Base-by-base conservation (phyloP, 2,113 vertebrate species). In the Tachuris rubrigastra region DNA sequence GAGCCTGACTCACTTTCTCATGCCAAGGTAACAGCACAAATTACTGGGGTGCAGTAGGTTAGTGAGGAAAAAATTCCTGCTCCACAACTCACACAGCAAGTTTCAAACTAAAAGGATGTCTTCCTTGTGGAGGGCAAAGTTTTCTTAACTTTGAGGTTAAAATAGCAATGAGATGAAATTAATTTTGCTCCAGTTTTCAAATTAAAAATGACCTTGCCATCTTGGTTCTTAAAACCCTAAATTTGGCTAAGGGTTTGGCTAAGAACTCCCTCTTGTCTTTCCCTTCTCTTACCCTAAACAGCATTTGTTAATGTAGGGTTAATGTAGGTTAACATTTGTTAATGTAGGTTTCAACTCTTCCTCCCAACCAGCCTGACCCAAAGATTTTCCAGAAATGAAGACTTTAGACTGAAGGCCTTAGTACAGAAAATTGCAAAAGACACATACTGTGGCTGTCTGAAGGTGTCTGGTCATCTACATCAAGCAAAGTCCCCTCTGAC, bases 401-500 rank as follows among this genome's bases (percentile, higher is more conserved):
- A 22, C 33, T 73, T 55, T 6, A n/a, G 10, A 5, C 28, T 7
- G 20, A 49, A 23, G 69, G 20, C 10, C 22, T 63, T 59, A 30
- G 19, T 35, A 62, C 5, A 82, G 23, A 66, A 87, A 73, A 44
- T 12, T 67, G 37, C 37, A 65, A 97, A 99, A 98, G 98, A 96
- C 96, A 96, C 67, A 94, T 94, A 95, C 94, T 98, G 92, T 97
- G 96, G 80, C 66, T 97, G 92, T 96, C 94, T 74, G 98, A 94
- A 78, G 97, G 56, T 47, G 76, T 89, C 75, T 1, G 90, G 31
- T 98, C 98, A 92, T 98, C 98, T 86, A 98, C 96, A 81, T 99
- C 99, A 94, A 99, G 97, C 91, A 99, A 97, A 60, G 98, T 98
- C 30, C 99, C 99, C 95, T 99, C 99, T 50, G 99, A 99, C 92